A percentile compares a stretch with the other conserved stretches of the same genome.
These are phyloP conservation scores for Prenolepis imparis DNA, from an alignment of 2,888 invertebrate genomes.

Conservation along the genomic window DNA sequence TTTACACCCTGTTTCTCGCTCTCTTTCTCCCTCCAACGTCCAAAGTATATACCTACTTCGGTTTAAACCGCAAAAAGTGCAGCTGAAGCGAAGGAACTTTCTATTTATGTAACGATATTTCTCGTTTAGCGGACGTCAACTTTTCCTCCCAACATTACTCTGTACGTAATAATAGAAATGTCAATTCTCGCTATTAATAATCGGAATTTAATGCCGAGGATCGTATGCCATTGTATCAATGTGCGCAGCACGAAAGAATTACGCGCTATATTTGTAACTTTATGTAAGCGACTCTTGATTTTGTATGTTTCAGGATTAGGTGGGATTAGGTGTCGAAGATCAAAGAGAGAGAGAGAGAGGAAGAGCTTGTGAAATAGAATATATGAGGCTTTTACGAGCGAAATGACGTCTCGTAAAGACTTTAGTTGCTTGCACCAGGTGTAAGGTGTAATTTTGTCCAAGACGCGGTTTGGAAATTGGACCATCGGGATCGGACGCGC, in stretches of 20 bases:
- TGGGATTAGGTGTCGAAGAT: background rate
- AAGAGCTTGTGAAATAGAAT: too few species aligned
- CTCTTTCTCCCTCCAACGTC: background rate
- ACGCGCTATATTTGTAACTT: background rate
- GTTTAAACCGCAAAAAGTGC: background rate
- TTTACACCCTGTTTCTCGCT: background rate
- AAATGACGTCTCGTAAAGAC: background rate
- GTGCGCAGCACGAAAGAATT: background rate
- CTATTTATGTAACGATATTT: background rate
- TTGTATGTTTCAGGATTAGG: constrained; percentile 2
- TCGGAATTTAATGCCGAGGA: background rate
- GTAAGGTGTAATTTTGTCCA: too few species aligned
- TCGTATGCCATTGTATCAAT: background rate
- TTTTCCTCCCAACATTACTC: background rate
- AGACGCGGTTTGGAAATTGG: background rate
- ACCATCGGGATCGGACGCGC: background rate
- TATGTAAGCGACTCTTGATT: background rate
- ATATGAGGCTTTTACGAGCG: too few species aligned
- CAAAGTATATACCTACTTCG: background rate
- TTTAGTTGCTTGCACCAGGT: too few species aligned
- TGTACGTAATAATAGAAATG: background rate
- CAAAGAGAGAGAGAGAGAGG: background rate
- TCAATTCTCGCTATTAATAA: background rate
- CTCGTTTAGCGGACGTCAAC: background rate
- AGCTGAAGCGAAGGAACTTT: background rate